These are phyloP conservation scores for Mesocentrotus franciscanus DNA, from an alignment of 53 echinoderm and acorn worm species.

Conservation along the genomic window DNA sequence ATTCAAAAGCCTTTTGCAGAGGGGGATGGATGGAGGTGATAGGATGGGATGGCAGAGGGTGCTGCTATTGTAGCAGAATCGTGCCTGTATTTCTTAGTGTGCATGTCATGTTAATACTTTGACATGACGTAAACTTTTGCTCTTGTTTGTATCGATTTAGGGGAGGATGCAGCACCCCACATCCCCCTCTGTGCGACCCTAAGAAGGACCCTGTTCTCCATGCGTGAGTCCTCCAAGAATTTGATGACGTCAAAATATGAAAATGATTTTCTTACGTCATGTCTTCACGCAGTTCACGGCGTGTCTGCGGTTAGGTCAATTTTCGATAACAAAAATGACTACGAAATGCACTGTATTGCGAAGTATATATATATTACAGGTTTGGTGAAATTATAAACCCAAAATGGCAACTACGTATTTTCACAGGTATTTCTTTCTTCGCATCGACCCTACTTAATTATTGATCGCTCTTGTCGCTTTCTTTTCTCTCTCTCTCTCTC, in stretches of 20 bases:
- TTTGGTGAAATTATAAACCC: too few species aligned
- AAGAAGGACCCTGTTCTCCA: not conserved
- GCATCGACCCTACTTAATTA: too few species aligned
- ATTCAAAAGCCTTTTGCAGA: not conserved
- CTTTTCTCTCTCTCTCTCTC: too few species aligned
- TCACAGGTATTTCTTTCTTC: too few species aligned
- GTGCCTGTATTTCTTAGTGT: too few species aligned
- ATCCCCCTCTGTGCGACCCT: not conserved
- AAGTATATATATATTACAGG: too few species aligned
- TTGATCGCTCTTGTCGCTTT: too few species aligned
- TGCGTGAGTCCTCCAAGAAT: conserved; percentile 49
- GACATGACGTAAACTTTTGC: not conserved
- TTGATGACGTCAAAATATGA: conserved; percentile 46
- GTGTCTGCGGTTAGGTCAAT: conserved; percentile 25
- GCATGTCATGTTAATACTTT: not conserved
- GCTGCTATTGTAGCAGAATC: too few species aligned
- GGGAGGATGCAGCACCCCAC: not conserved
- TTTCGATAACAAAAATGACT: too few species aligned
- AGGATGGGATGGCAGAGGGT: not conserved
- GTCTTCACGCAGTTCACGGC: not conserved
- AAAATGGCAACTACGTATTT: too few species aligned
- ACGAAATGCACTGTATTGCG: too few species aligned
- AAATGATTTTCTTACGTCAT: conserved; percentile 9
- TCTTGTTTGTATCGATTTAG: not conserved
- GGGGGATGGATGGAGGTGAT: not conserved